Evolutionary conservation across 2,797 vertebrate species (phyloP), one percentile per base, ranked within the genome.

Genomic region (Dryobates pubescens): DNA sequence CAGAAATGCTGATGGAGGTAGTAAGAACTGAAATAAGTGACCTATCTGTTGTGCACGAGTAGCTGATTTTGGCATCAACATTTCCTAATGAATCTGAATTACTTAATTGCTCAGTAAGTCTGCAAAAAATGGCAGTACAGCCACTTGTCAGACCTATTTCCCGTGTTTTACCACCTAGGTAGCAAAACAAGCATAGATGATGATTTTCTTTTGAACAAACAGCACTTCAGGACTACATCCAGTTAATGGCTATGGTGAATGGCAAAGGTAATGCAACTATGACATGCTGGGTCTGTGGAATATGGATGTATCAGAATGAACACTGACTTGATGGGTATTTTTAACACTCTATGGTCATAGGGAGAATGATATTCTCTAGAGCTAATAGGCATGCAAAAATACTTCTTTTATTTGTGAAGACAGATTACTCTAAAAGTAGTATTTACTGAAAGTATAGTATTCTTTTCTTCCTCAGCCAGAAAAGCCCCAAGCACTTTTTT

Each of bases 91-190:
- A 72, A 63, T 82, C 53, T 72, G 34, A 90, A 22, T 81, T 92
- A 63, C 15, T 36, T 88, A 61, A 47, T 57, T 88, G 14, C 10
- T 76, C 38, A 72, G 10, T 17, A 63, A 73, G 63, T 34, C 6
- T 59, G 10, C 56, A 62, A 56, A 12, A 12, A 0, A 0, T 2
- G 8, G 15, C 10, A 68, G 13, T 49, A 19, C 2, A 70, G 30
- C 8, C 1, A 3, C 0, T 0, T 19, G 36, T 51, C 16, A 78
- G 22, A 41, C 15, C n/a, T 65, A 64, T 1, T 51, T 70, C 12
- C 3, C 47, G 17, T 16, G 41, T 16, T 41, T 41, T 41, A 41
- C 41, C 41, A 41, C 41, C 10, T 41, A 34, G 34, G 13, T 53
- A 61, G 2, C 14, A 53, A 79, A 79, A 67, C 9, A 3, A 32